These are phyloP conservation scores for Drosophila sucinea DNA, from an alignment of 1,140 invertebrate species.

Conservation along the genomic window DNA sequence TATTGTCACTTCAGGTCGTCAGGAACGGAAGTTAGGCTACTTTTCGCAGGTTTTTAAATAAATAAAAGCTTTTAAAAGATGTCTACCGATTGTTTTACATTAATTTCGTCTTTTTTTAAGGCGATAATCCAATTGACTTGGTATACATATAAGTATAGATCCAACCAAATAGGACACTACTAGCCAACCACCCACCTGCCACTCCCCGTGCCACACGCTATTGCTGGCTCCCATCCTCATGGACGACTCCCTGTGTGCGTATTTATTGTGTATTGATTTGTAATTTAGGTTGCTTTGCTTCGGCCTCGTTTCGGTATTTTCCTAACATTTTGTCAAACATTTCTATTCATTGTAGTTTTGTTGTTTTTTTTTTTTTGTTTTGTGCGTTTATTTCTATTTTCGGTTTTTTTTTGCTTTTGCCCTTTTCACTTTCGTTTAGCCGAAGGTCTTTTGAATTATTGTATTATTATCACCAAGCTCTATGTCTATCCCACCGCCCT, in stretches of 20 bases:
- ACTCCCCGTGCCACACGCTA: no score
- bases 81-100: no score
- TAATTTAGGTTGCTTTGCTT: slow-evolving; percentile 50
- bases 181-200: no score
- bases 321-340: slow-evolving; percentile 10
- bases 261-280: slow-evolving; percentile 65
- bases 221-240: no score
- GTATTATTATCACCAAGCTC: slow-evolving; percentile 10
- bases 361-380: slow-evolving; percentile 25
- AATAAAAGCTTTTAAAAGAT: no score
- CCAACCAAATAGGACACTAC: not conserved
- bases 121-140: no score
- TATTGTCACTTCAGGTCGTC: no score
- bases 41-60: no score
- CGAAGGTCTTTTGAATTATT: slow-evolving; percentile 9
- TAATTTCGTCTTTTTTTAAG: no score
- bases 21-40: no score
- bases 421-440: slow-evolving; percentile 66
- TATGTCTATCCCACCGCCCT: not conserved
- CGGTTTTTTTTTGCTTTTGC: slow-evolving; percentile 39
- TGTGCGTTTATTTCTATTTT: slow-evolving; percentile 52
- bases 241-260: slow-evolving; percentile 12
- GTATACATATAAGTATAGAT: no score
- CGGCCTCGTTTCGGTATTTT: slow-evolving; percentile 46
- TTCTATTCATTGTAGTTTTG: slow-evolving; percentile 1